Evolutionary conservation across 1,140 invertebrate species (phyloP), one percentile per base, ranked within the genome.

Genomic region (Aricia agestis): DNA sequence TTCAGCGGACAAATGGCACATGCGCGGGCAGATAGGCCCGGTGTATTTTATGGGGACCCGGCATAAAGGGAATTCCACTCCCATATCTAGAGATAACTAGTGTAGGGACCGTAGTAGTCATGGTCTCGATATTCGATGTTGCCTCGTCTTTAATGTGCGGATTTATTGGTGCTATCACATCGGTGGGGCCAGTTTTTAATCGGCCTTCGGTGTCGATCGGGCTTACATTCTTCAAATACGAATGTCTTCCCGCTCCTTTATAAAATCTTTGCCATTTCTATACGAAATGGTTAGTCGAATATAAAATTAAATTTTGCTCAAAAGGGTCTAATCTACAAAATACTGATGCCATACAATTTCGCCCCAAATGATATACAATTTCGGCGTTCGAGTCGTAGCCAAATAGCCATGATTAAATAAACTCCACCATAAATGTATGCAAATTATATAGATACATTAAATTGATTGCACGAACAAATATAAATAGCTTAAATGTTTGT

Each of bases 1-100:
- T 82, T 78, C 84, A 84, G 79, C 81, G 85, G 83, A 86, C 86
- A 87, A 89, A 89, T 84, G 86, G 86, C 86, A 82, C 82, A 83
- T 80, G 78, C 82, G 75, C 76, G 77, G 70, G 74, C 78, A 82
- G 88, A 89, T 89, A 89, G 82, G 79, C 80, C 79, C 74, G 76
- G 78, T 69, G 76, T 82, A 81, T 78, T 90, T 88, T 90, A 88
- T 88, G 85, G 82, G 72, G 74, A 76, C 79, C 76, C 75, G 75
- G 79, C 82, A 77, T 81, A 78, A 84, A 82, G 80, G 77, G 76
- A 82, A 82, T 82, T 82, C 78, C 78, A 82, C 78, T 80, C 74
- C 80, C 80, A 80, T 82, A 80, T 82, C 80, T 76, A 80, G 80
- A 76, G 80, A 82, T 78, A 81, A 72, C 76, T 76, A 68, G 74